Percentiles rank a stretch among this genome's conserved stretches.
These are phyloP conservation scores for Acronicta leporina DNA, from an alignment of 2,888 invertebrate species.

Conservation along the genomic window DNA sequence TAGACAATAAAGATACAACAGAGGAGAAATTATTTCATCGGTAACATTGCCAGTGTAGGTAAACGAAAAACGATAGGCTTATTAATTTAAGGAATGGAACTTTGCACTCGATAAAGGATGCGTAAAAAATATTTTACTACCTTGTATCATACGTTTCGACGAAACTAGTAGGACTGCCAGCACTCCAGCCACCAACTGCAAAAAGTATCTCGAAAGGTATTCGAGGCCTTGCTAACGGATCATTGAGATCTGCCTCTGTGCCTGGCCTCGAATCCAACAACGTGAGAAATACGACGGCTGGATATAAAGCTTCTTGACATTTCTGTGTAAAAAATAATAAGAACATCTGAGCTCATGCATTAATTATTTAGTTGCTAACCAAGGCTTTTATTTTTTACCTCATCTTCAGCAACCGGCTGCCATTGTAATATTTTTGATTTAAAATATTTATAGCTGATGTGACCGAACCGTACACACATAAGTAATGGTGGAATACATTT, in stretches of 20 bases:
- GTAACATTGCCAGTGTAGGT: no score
- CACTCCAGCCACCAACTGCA: constrained; percentile 95
- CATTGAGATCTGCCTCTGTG: constrained; percentile 85
- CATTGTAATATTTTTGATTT: constrained; percentile 88
- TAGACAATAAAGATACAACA: no score
- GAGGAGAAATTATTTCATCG: no score
- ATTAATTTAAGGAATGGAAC: no score
- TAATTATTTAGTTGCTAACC: constrained; percentile 3
- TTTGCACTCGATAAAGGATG: no score
- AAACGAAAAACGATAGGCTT: no score
- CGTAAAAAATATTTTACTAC: constrained; percentile 67
- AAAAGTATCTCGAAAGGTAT: constrained; percentile 94
- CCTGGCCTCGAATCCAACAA: constrained; percentile 84
- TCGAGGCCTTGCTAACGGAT: constrained; percentile 91
- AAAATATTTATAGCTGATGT: constrained; percentile 89
- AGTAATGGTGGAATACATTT: constrained; percentile 89
- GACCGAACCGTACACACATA: constrained; percentile 91
- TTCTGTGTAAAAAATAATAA: constrained; percentile 70
- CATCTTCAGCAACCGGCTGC: constrained; percentile 86
- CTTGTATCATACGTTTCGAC: constrained; percentile 94
- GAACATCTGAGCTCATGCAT: not conserved
- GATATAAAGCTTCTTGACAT: constrained; percentile 87
- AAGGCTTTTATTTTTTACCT: constrained; percentile 67
- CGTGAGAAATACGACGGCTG: constrained; percentile 87
- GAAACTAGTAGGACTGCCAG: constrained; percentile 95